Base-by-base conservation (phyloP, 1,140 invertebrate genomes). In the Lordiphosa clarofinis region DNA sequence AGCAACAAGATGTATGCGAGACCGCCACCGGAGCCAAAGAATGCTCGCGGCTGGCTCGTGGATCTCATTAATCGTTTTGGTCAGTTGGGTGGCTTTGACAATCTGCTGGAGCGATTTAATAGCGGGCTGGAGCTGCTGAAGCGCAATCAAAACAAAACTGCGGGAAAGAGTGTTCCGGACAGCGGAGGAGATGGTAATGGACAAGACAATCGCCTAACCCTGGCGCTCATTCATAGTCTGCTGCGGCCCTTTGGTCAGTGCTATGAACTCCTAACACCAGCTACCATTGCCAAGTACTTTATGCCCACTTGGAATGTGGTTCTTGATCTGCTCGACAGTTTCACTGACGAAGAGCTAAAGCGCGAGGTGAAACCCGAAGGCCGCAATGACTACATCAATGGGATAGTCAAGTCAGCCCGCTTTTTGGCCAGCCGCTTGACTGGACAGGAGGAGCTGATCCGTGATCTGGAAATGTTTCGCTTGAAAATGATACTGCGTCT, bases 311-410 rank as follows among this genome's bases (percentile, higher is more conserved):
- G 97, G 96, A 95, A 97, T 92, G 94, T 96, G 87, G 95, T 99
- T 73, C 95, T 97, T 71, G 93, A 94, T 86, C 94, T 98, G 88
- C 91, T 99, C 84, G 96, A 98, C 89, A 96, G 96, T 90, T 91
- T 99, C 79, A 97, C 96, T n/a, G 98, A 99, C 90, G 97, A 99
- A 60, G 97, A 99, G 89, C 89, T 99, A 43, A 99, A 99, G 89
- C 95, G 97, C 73, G 97, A 99, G 90, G 96, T 97, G 0, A 97
- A 98, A 89, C 97, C 97, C 79, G 97, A 98, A 91, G 95, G 96
- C 42, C 97, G 97, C 89, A 97, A 96, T 87, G 96, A 98, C 90
- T 94, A 95, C 19, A 95, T 98, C 62, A 96, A 96, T 49, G 94
- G 95, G 52, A 95, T 98, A 79, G 96, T 98, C 46, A 94, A 96